Percentiles rank a stretch among this genome's conserved stretches.
Conservation (phyloP, 2,797 vertebrate genomes). For the Xiphophorus birchmanni region DNA sequence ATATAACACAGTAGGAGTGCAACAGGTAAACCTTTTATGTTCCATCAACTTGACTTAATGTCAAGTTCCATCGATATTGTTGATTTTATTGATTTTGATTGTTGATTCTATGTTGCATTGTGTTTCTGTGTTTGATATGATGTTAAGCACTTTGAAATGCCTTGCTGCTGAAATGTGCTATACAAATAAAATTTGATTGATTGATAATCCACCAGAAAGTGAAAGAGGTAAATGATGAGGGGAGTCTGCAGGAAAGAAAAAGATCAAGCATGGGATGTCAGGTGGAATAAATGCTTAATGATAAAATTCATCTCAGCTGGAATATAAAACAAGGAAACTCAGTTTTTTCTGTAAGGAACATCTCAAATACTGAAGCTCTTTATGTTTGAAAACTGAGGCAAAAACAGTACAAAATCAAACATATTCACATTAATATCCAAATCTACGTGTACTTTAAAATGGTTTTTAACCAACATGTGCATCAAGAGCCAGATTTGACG, state of each 20-base stretch:
- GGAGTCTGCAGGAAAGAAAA: constrained; percentile 85
- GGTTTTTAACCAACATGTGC: background rate
- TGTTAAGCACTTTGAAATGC: constrained; percentile 49
- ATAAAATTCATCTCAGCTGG: background rate
- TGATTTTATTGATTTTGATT: too few species aligned
- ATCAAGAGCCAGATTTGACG: background rate
- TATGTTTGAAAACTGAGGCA: background rate
- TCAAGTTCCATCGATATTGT: too few species aligned
- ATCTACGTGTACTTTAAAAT: background rate
- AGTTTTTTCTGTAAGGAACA: too few species aligned
- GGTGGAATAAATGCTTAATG: background rate
- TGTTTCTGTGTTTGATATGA: too few species aligned
- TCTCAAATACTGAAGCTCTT: background rate
- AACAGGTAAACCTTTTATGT: too few species aligned
- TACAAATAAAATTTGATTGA: too few species aligned
- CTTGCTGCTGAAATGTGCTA: too few species aligned
- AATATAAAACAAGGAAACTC: background rate
- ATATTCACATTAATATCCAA: background rate
- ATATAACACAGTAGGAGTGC: too few species aligned
- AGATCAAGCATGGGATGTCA: too few species aligned
- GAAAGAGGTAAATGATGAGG: constrained; percentile 95
- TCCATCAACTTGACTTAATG: too few species aligned
- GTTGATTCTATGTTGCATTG: too few species aligned
- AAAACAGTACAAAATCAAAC: background rate
- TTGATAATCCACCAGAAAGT: constrained; percentile 92